These are phyloP conservation scores for Premnoplex brunnescens DNA, from an alignment of 2,797 vertebrate genomes.

Conservation along the genomic window DNA sequence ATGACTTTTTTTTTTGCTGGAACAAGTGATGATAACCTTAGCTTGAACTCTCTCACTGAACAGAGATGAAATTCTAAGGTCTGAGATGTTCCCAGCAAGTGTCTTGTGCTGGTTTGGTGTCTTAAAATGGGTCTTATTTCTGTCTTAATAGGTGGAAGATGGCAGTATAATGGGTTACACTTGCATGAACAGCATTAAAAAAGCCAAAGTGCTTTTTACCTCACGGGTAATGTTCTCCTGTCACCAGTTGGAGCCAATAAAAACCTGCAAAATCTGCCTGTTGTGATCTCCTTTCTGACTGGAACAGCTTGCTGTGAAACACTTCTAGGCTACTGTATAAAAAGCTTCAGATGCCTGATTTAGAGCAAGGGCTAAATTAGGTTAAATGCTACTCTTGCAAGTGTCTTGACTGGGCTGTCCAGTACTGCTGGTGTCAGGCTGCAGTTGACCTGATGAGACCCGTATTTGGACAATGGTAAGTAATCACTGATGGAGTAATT, in stretches of 20 bases:
- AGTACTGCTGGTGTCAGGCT: neutral
- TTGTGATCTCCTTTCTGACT: neutral
- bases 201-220: neutral
- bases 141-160: constrained; percentile 12
- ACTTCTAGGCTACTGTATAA: neutral
- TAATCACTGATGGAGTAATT: neutral
- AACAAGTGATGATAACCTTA: constrained; percentile 77
- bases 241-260: constrained; percentile 4
- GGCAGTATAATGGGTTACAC: neutral
- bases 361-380: neutral
- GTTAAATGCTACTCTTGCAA: neutral
- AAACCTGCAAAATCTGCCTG: neutral
- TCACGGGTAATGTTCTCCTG: neutral
- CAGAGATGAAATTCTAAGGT: constrained; percentile 74
- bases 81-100: constrained; percentile 67
- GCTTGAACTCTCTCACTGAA: constrained; percentile 86
- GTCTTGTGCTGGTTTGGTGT: neutral
- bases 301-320: neutral
- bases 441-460: neutral
- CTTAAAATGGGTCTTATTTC: neutral
- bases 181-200: neutral
- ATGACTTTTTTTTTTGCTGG: neutral
- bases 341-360: neutral
- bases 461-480: neutral
- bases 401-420: neutral